Conservation (phyloP, 2,113 vertebrate species). For the Gnathonemus echidnorhynchus region DNA sequence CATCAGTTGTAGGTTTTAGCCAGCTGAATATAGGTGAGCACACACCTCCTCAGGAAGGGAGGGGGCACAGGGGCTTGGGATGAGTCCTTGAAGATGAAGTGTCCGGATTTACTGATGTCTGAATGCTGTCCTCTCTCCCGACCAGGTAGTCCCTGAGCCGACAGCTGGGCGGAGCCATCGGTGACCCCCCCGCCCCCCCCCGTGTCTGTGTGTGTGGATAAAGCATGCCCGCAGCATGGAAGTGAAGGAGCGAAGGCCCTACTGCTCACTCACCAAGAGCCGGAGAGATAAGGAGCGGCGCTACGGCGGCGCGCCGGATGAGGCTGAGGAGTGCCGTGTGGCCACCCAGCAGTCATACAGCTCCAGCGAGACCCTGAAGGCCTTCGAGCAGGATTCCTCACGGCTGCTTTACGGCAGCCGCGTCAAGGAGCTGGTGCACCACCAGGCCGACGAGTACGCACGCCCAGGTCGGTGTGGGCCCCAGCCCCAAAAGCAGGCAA, state of each 20-base stretch:
- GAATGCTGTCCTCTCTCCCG: slow-evolving; percentile 21
- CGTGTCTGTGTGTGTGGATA: slow-evolving; percentile 37
- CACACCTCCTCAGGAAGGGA: neutral
- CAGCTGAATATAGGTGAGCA: neutral
- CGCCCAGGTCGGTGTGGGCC: slow-evolving; percentile 68
- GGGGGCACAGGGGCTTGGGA: neutral
- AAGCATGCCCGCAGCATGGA: slow-evolving; percentile 91
- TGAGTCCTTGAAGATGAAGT: slow-evolving; percentile 38
- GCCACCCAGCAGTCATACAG: slow-evolving; percentile 97
- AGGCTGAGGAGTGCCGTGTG: slow-evolving; percentile 85
- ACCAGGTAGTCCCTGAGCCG: slow-evolving; percentile 57
- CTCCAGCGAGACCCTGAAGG: slow-evolving; percentile 94
- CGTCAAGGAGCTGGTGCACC: slow-evolving; percentile 87
- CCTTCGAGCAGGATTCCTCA: slow-evolving; percentile 90
- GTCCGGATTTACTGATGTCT: slow-evolving; percentile 28
- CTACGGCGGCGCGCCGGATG: slow-evolving; percentile 76
- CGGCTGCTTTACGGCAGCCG: slow-evolving; percentile 84
- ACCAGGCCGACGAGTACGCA: slow-evolving; percentile 78
- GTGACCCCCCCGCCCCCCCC: slow-evolving; percentile 19
- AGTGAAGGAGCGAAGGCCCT: slow-evolving; percentile 96
- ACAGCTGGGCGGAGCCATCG: slow-evolving; percentile 49
- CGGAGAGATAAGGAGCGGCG: slow-evolving; percentile 81
- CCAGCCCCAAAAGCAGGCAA: neutral
- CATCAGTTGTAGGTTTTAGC: neutral
- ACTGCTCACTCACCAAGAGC: slow-evolving; percentile 92